Evolutionary conservation across 2,888 invertebrate genomes (phyloP), one percentile per base, ranked within the genome.

Genomic region (Phyllotreta cruciferae): DNA sequence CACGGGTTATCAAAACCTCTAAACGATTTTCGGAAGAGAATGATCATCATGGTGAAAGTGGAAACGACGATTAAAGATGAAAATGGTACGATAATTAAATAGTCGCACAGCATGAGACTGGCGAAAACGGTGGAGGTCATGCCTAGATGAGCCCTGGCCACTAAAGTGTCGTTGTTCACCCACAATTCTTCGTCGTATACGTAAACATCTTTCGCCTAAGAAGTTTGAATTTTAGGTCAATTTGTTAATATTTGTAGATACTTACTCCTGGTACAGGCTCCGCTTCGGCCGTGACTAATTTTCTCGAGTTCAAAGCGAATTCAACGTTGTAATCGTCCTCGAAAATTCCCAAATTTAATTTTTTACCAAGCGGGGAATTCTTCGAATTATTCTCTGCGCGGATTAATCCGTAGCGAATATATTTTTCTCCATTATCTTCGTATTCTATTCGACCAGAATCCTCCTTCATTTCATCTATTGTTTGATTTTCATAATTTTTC

Each of bases 31-130:
- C 54, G 64, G 8, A 69, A 61, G 6, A 66, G 24, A 11, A 63
- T 13, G 1, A 67, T 36, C 10, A 64, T 14, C 1, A 73, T 64
- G 5, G 56, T 42, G 62, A 76, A 73, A 42, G 76, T 70, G 8
- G 73, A 55, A 4, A 72, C 71, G 47, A 73, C 58, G 39, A 78
- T 73, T 60, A 74, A 66, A 1, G 73, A 73, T 44, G 72, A 56
- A 50, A 78, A 56, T 9, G 75, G 73, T 5, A 70, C 60, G 58
- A 74, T 74, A 39, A 74, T 66, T 13, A 72, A 72, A 50, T 70
- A 73, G 56, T 75, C 68, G 61, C 78, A 79, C 56, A 64, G 55
- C 4, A 62, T 8, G 6, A 44, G 6, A 7, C 62, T 39, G 5
- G 61, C 24, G 39, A 64, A 67, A 13, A 60, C 38, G 0, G 63